phyloP scores from a whole-genome alignment of 2,797 vertebrate genomes.

The Odontamblyopus rebecca region DNA sequence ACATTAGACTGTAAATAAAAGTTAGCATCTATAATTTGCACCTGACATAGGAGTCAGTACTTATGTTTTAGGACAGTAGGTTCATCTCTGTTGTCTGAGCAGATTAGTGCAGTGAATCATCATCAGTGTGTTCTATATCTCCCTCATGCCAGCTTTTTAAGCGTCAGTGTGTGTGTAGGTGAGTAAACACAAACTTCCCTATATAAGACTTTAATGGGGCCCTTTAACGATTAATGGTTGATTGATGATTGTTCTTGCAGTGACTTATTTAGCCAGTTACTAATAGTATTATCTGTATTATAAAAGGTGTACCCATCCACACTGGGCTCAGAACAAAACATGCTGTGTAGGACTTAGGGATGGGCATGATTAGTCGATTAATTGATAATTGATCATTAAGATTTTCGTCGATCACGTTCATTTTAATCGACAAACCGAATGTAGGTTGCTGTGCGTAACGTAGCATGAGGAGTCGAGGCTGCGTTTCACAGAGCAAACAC shows the following conservation, averaged over 20 bases:
- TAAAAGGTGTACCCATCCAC: neutral
- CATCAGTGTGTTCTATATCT: conserved; percentile 45
- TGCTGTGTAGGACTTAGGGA: neutral
- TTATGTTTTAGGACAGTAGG: neutral
- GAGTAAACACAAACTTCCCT: conserved; percentile 4
- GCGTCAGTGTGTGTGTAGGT: conserved; percentile 8
- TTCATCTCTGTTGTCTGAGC: conserved; percentile 24
- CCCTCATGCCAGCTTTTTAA: conserved; percentile 33
- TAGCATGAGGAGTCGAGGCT: too few relatives aligned
- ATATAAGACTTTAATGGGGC: conserved; percentile 3
- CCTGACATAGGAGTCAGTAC: neutral
- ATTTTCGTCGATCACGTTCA: too few relatives aligned
- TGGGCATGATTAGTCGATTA: too few relatives aligned
- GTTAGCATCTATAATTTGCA: neutral
- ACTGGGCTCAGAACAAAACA: neutral
- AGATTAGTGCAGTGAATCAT: conserved; percentile 63
- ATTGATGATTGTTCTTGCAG: neutral
- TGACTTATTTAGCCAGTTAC: neutral
- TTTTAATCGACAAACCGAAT: too few relatives aligned
- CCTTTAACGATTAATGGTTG: neutral
- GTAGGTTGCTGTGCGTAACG: too few relatives aligned
- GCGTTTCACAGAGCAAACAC: too few relatives aligned
- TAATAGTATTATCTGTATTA: neutral
- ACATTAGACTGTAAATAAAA: too few relatives aligned
- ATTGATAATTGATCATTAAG: too few relatives aligned